phyloP scores from a whole-genome alignment of 92 coral and sea anemone genomes.

The Heteractis magnifica region DNA sequence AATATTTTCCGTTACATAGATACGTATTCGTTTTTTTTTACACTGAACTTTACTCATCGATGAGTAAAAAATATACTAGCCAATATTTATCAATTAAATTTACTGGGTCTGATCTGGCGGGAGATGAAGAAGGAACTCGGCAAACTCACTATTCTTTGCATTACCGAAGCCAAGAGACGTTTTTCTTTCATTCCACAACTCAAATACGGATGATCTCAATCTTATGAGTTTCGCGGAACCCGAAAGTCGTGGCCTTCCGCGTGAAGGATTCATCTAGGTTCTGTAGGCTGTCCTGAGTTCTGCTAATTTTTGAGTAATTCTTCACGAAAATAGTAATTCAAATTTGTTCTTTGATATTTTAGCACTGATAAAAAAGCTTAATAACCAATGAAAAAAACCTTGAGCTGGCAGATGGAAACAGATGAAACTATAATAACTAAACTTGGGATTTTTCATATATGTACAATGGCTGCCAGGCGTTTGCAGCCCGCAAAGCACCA shows the following conservation, averaged over 20 bases:
- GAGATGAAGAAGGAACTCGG: constrained; percentile 27
- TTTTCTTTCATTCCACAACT: constrained; percentile 14
- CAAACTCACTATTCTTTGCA: constrained; percentile 13
- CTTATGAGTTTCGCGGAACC: not conserved
- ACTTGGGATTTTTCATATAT: constrained; percentile 21
- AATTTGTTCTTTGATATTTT: constrained; percentile 2
- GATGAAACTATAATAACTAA: not conserved
- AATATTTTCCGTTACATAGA: too few relatives aligned
- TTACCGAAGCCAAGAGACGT: constrained; percentile 11
- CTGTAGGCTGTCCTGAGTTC: not conserved
- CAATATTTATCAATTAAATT: not conserved
- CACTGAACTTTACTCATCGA: too few relatives aligned
- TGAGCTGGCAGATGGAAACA: constrained; percentile 26
- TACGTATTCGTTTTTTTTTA: too few relatives aligned
- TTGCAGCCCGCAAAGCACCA: constrained; percentile 37
- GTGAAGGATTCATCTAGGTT: not conserved
- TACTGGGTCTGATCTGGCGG: not conserved
- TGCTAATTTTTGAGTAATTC: not conserved
- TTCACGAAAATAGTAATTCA: not conserved
- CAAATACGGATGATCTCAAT: constrained; percentile 17
- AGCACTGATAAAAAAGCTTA: constrained; percentile 8
- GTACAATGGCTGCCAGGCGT: constrained; percentile 35
- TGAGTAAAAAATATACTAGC: too few relatives aligned
- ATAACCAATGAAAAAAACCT: constrained; percentile 35
- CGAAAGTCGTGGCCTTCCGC: constrained; percentile 2